Conservation (phyloP, 2,113 vertebrate species). For the Nannospalax galili region DNA sequence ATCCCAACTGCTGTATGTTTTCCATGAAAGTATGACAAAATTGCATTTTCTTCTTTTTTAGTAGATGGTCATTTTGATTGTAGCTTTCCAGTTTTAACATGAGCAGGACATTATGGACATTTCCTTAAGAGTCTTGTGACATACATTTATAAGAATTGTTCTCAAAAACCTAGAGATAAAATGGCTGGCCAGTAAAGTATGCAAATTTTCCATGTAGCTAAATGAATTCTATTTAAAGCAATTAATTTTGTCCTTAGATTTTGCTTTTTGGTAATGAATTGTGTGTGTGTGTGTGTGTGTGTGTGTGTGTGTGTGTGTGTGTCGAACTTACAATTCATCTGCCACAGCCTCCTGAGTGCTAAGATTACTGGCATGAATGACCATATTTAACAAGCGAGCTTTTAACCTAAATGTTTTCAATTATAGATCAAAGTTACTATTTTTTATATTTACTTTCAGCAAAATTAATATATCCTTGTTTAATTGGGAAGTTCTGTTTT, state of each 20-base stretch:
- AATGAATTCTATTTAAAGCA: not conserved
- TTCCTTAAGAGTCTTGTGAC: not conserved
- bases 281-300: not conserved
- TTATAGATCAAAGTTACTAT: not conserved
- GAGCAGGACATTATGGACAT: not conserved
- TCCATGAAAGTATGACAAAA: not conserved
- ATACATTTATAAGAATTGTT: not conserved
- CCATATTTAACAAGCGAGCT: not conserved
- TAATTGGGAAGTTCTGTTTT: not conserved
- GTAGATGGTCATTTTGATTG: not conserved
- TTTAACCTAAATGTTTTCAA: not conserved
- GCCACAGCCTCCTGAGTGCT: not conserved
- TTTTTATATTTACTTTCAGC: not conserved
- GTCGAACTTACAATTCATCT: too few relatives aligned
- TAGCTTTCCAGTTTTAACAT: not conserved
- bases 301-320: not conserved
- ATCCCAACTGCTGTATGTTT: not conserved
- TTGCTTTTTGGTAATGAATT: not conserved
- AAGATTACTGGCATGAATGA: not conserved
- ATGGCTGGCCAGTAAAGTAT: not conserved
- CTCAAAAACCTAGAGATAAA: not conserved
- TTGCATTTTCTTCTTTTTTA: not conserved
- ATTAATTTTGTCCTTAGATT: slow-evolving; percentile 1
- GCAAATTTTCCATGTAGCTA: not conserved
- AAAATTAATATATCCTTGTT: slow-evolving; percentile 18